A percentile compares a stretch with the other conserved stretches of the same genome.
These are phyloP conservation scores for Phymanthus crucifer DNA, from an alignment of 92 coral and sea anemone species.

Conservation along the genomic window DNA sequence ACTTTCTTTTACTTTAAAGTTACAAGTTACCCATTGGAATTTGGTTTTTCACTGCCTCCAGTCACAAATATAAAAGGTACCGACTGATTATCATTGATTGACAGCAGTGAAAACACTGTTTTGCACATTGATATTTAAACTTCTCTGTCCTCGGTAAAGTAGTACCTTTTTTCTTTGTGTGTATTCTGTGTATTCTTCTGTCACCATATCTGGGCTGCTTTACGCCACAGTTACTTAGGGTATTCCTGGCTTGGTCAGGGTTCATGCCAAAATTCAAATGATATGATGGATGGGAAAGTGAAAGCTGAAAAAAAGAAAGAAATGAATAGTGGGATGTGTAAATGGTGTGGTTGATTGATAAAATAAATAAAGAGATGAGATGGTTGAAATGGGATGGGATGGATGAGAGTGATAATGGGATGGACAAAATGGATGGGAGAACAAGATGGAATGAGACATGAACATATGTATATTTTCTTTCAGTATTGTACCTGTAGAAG, in stretches of 20 bases:
- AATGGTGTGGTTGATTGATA: too few species aligned
- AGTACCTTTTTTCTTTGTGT: slow-evolving; percentile 82
- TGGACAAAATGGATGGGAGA: neutral
- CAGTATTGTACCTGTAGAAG: slow-evolving; percentile 65
- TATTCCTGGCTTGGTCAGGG: slow-evolving; percentile 96
- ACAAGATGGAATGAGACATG: neutral
- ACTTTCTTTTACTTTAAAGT: too few species aligned
- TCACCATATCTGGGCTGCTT: slow-evolving; percentile 96
- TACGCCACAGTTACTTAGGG: slow-evolving; percentile 90
- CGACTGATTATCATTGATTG: too few species aligned
- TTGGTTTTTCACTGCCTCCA: too few species aligned
- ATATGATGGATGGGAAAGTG: slow-evolving; percentile 94
- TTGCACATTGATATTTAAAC: too few species aligned
- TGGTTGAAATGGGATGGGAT: neutral
- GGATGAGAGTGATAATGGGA: neutral
- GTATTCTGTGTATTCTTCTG: slow-evolving; percentile 76
- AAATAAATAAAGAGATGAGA: too few species aligned
- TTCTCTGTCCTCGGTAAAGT: neutral
- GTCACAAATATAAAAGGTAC: too few species aligned
- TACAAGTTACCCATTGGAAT: neutral
- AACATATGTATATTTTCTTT: neutral
- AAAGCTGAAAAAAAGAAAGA: slow-evolving; percentile 52
- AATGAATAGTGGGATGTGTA: too few species aligned
- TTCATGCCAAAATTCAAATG: slow-evolving; percentile 92
- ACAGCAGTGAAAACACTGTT: too few species aligned